A percentile compares a stretch with the other conserved stretches of the same genome.
Conservation (phyloP, 2,113 vertebrate genomes). For the Rousettus leschenaultii region DNA sequence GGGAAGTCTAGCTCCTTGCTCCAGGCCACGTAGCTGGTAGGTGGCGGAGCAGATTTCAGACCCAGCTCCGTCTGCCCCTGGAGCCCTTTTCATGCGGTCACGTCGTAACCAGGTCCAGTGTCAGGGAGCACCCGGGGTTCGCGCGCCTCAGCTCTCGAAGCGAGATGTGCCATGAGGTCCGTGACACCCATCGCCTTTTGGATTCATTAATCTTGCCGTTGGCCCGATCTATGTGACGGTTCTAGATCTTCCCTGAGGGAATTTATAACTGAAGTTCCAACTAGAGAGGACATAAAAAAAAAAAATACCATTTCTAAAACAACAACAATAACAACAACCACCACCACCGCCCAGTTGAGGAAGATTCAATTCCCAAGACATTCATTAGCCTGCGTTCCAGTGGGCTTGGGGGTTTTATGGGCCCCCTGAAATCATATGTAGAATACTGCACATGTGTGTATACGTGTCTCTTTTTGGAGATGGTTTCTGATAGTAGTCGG, state of each 20-base stretch:
- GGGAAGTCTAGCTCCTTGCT: not conserved
- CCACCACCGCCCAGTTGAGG: not conserved
- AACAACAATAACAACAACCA: no score
- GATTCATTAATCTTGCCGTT: not conserved
- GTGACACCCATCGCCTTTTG: not conserved
- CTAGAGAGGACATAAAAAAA: not conserved
- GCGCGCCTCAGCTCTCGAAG: not conserved
- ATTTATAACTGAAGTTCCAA: not conserved
- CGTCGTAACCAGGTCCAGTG: fast-evolving
- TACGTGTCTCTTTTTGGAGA: not conserved
- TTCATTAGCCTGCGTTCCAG: not conserved
- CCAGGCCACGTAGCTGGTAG: not conserved
- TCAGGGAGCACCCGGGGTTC: no score
- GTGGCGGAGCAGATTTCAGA: not conserved
- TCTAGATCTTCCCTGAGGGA: not conserved
- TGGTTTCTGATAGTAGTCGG: not conserved
- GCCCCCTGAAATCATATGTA: not conserved
- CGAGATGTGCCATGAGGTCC: not conserved
- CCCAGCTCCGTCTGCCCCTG: not conserved
- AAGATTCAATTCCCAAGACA: not conserved
- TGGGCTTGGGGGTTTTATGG: not conserved
- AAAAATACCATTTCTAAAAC: not conserved
- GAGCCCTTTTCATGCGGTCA: not conserved
- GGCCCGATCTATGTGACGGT: not conserved
- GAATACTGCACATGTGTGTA: not conserved